Conservation (phyloP, 2,888 invertebrate genomes). For the Catocala fraxini region DNA sequence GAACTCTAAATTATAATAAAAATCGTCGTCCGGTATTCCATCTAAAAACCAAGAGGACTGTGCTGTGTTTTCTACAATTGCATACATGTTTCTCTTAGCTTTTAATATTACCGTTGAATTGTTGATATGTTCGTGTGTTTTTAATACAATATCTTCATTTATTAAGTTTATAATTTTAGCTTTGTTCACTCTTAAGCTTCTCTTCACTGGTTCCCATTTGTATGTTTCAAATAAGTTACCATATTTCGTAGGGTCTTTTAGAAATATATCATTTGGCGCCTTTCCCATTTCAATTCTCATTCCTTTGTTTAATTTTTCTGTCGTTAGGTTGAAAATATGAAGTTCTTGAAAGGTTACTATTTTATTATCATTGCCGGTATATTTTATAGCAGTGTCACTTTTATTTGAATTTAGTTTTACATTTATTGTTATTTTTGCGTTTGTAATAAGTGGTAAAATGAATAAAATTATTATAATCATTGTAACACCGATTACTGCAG, state of each 20-base stretch:
- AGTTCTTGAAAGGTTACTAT: slow-evolving; percentile 65
- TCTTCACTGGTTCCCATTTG: slow-evolving; percentile 66
- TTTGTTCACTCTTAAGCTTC: slow-evolving; percentile 58
- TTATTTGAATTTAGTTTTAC: slow-evolving; percentile 56
- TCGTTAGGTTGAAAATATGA: slow-evolving; percentile 66
- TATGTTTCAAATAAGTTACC: slow-evolving; percentile 63
- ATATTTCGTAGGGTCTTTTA: slow-evolving; percentile 71
- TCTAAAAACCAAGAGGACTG: slow-evolving; percentile 61
- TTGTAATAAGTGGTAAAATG: slow-evolving; percentile 21
- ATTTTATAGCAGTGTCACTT: slow-evolving; percentile 48
- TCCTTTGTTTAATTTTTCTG: slow-evolving; percentile 66
- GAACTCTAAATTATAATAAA: slow-evolving; percentile 57
- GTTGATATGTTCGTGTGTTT: slow-evolving; percentile 62
- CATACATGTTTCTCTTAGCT: slow-evolving; percentile 48
- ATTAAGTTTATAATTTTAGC: slow-evolving; percentile 61
- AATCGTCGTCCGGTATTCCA: slow-evolving; percentile 62
- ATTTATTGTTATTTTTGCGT: slow-evolving; percentile 59
- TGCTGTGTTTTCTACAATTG: slow-evolving; percentile 58
- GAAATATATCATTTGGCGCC: slow-evolving; percentile 64
- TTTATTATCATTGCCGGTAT: slow-evolving; percentile 60
- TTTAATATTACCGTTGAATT: slow-evolving; percentile 56
- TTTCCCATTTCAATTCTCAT: slow-evolving; percentile 66
- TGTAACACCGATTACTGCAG: neutral
- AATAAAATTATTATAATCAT: slow-evolving; percentile 26
- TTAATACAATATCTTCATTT: slow-evolving; percentile 57